phyloP scores from a whole-genome alignment of 2,113 vertebrate species.

The Thoracochromis brauschi region DNA sequence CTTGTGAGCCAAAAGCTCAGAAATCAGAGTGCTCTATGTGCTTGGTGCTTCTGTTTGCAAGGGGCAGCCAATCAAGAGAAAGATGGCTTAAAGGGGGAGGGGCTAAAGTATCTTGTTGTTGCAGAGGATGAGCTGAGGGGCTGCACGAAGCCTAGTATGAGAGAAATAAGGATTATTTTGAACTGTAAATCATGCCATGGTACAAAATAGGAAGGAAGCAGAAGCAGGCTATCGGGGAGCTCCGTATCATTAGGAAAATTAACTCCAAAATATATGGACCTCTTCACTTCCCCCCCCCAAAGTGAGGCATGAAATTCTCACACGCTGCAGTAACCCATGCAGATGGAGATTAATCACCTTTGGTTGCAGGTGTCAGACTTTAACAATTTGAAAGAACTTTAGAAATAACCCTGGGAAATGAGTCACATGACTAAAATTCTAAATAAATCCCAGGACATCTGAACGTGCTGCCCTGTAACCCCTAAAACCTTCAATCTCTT shows the following conservation, averaged over 20 bases:
- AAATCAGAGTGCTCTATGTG: neutral
- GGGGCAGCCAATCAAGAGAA: neutral
- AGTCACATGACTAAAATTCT: conserved; percentile 3
- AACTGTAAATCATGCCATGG: neutral
- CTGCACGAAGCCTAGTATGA: neutral
- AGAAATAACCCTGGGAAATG: conserved; percentile 19
- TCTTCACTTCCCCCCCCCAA: neutral
- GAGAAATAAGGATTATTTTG: neutral
- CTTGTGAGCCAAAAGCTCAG: neutral
- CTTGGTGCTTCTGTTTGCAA: neutral
- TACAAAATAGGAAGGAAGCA: neutral
- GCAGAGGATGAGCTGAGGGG: neutral
- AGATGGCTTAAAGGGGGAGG: neutral
- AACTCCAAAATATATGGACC: neutral
- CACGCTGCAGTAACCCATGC: neutral
- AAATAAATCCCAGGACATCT: conserved; percentile 36
- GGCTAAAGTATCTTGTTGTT: neutral
- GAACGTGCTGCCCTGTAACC: neutral
- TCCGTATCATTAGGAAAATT: neutral
- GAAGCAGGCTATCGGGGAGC: neutral
- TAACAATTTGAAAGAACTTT: neutral
- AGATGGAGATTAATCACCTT: neutral
- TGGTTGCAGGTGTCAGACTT: neutral
- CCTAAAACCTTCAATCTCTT: neutral
- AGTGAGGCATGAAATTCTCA: neutral